Conservation (phyloP, 30 jellyfish, hydroid and myxozoan genomes). For the Cassiopea xamachana region DNA sequence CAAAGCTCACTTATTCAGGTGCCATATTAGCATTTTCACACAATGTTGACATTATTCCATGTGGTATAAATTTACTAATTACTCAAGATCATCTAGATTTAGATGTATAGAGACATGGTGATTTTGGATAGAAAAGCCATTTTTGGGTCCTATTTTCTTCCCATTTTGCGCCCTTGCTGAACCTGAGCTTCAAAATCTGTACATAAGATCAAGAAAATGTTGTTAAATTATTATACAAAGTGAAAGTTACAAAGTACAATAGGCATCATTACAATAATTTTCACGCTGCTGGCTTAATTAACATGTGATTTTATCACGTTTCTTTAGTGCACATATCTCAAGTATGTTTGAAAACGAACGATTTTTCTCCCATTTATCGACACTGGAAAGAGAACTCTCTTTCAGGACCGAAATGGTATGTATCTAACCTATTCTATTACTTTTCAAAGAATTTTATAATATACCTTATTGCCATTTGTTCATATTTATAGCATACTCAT, state of each 20-base stretch:
- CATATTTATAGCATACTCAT: too few species aligned
- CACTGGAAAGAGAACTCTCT: constrained; percentile 94
- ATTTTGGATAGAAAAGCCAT: too few species aligned
- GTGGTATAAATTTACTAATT: background rate
- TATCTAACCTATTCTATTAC: background rate
- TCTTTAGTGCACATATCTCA: constrained; percentile 82
- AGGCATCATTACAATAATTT: too few species aligned
- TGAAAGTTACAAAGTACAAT: too few species aligned
- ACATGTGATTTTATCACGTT: background rate
- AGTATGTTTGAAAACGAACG: constrained; percentile 89
- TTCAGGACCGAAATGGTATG: constrained; percentile 97
- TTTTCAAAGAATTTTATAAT: background rate
- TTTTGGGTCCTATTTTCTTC: too few species aligned
- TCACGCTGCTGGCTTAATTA: too few species aligned
- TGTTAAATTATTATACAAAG: too few species aligned
- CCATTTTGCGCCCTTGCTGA: too few species aligned
- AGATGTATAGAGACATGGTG: too few species aligned
- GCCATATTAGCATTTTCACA: background rate
- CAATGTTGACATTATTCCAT: background rate
- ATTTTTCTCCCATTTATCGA: constrained; percentile 91
- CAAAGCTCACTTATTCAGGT: constrained; percentile 8
- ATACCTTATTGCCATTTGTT: background rate
- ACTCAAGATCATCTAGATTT: too few species aligned
- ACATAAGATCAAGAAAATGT: too few species aligned
- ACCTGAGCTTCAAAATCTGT: too few species aligned